phyloP scores from a whole-genome alignment of 2,797 vertebrate species.

The Saxicola maurus region DNA sequence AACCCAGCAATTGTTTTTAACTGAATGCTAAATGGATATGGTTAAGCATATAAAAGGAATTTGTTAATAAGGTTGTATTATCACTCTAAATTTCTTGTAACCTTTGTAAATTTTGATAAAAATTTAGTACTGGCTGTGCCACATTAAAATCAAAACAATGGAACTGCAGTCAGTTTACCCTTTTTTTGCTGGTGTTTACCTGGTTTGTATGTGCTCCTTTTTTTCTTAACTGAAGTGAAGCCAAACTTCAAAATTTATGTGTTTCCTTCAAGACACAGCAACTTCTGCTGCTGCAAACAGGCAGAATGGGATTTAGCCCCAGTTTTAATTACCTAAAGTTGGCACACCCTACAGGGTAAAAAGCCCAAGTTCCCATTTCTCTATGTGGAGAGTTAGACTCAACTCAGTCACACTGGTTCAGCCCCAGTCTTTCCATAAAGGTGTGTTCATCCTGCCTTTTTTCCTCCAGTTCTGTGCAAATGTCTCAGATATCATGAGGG shows the following conservation, averaged over 20 bases:
- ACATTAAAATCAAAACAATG: constrained; percentile 10
- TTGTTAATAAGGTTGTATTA: constrained; percentile 32
- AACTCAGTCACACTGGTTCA: background rate
- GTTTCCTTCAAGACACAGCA: background rate
- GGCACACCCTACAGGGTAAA: background rate
- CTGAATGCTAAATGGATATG: constrained; percentile 46
- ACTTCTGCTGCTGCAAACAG: background rate
- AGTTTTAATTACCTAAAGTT: background rate
- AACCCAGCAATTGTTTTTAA: constrained; percentile 46
- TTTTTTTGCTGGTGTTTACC: constrained; percentile 32
- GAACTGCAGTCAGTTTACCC: background rate
- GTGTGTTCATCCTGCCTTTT: fast-evolving
- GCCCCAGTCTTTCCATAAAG: background rate
- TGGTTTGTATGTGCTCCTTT: background rate
- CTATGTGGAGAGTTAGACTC: background rate
- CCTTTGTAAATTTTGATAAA: constrained; percentile 46
- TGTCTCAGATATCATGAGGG: background rate
- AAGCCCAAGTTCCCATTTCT: background rate
- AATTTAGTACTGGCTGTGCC: background rate
- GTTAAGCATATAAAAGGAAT: constrained; percentile 25
- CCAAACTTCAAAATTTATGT: background rate
- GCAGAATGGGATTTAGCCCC: background rate
- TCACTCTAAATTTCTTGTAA: constrained; percentile 27
- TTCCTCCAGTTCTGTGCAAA: background rate
- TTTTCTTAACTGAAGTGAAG: background rate